These are phyloP conservation scores for Periophthalmus modestus DNA, from an alignment of 2,113 vertebrate genomes.

Conservation along the genomic window DNA sequence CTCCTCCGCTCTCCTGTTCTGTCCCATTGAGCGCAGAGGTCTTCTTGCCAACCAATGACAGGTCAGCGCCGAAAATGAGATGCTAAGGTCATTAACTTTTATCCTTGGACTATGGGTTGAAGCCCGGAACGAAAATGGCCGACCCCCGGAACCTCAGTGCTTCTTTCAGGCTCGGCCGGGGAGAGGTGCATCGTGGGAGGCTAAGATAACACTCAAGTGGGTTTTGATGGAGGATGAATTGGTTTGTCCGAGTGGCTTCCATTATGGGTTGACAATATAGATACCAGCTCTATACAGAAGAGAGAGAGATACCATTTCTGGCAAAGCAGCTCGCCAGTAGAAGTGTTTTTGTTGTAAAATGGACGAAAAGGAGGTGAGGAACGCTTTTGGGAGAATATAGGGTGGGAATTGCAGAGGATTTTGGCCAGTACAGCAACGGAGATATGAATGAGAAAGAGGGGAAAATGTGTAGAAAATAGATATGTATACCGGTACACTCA, in stretches of 20 bases:
- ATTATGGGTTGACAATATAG: constrained; percentile 6
- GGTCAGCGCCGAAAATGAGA: constrained; percentile 65
- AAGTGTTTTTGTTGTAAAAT: neutral
- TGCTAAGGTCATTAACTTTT: constrained; percentile 76
- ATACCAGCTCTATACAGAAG: neutral
- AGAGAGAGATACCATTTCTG: neutral
- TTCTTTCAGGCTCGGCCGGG: neutral
- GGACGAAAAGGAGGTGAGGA: neutral
- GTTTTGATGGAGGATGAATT: constrained; percentile 29
- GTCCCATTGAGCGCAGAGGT: constrained; percentile 57
- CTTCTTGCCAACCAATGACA: constrained; percentile 55
- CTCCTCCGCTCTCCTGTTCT: constrained; percentile 55
- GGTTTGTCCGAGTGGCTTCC: constrained; percentile 2
- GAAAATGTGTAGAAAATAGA: too few relatives aligned
- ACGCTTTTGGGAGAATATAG: neutral
- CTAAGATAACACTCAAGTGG: constrained; percentile 21
- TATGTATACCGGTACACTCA: too few relatives aligned
- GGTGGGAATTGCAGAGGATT: neutral
- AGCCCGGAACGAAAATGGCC: constrained; percentile 33
- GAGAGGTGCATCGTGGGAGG: constrained; percentile 8
- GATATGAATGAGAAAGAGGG: too few relatives aligned
- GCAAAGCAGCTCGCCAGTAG: neutral
- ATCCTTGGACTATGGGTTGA: constrained; percentile 64
- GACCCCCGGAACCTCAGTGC: constrained; percentile 10
- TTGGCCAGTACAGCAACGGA: neutral